Percentiles rank a stretch among this genome's conserved stretches.
phyloP scores from a whole-genome alignment of 1,140 invertebrate genomes.

The Portunus trituberculatus region DNA sequence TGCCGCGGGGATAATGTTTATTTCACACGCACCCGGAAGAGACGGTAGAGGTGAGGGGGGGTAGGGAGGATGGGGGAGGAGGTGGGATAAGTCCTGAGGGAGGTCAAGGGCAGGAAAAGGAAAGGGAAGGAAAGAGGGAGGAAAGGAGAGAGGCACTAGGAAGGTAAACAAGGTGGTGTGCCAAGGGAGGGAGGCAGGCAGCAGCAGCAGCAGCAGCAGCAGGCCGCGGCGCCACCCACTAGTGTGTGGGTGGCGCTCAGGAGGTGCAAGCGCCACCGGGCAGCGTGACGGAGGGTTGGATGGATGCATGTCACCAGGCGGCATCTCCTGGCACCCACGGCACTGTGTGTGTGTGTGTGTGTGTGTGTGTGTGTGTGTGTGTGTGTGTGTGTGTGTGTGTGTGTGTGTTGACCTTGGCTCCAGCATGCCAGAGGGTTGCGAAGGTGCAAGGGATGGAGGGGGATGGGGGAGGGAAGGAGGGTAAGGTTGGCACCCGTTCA shows the following conservation, averaged over 20 bases:
- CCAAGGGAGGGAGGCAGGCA: not conserved
- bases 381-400: not conserved
- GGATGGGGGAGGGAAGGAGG: not conserved
- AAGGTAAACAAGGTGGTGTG: conserved; percentile 20
- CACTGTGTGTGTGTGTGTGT: not conserved
- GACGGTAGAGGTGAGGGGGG: not conserved
- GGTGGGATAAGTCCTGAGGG: no score
- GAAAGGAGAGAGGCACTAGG: not conserved
- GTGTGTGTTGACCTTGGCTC: not conserved
- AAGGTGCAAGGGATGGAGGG: no score
- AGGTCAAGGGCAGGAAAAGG: not conserved
- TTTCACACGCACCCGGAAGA: no score
- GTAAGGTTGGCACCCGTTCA: not conserved
- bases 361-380: conserved; percentile 18
- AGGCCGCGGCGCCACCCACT: not conserved
- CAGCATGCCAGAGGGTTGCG: not conserved
- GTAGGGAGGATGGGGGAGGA: not conserved
- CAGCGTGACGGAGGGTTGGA: not conserved
- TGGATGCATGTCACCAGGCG: not conserved
- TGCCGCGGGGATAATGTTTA: no score
- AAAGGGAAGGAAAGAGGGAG: not conserved
- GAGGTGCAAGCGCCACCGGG: not conserved
- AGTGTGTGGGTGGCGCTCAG: no score
- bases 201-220: no score
- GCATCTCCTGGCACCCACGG: not conserved